Base-by-base conservation (phyloP, 2,113 vertebrate species). In the Trinectes maculatus region DNA sequence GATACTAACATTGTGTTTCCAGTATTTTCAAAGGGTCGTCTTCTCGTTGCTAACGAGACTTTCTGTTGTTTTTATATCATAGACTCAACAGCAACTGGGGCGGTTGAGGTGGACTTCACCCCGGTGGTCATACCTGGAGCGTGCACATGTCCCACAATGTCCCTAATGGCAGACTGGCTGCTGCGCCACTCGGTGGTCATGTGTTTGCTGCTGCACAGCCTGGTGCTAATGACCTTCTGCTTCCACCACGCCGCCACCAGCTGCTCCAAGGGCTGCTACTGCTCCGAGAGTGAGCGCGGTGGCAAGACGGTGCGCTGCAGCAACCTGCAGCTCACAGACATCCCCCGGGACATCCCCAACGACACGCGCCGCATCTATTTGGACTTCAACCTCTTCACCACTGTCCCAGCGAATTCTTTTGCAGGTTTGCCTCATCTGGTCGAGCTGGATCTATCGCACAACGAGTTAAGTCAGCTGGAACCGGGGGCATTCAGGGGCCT, bases 401-500 rank as follows among this genome's bases (percentile, higher is more conserved):
- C 92, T 0, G 88, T 99, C 58, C 97, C 97, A 6, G 83, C 87
- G 0, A 93, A 96, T 1, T 95, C 96, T 62, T 99, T 99, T 85
- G 89, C 62, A 55, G 91, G 95, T 63, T 91, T 99, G 79, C 91
- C 93, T 0, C 76, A 94, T 24, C 90, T 99, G 67, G 85, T 93
- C 57, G 96, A 99, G 82, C 90, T 99, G 81, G 97, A 99, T 57
- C 92, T 99, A 53, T 98, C 97, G 9, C 96, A 99, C 82, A 99
- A 99, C 0, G 78, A 90, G 68, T 90, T 99, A 34, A 77, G 79
- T 61, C 80, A 92, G 31, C 83, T 99, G 1, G 96, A 98, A 43
- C 89, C 90, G 0, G 95, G 94, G 0, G 95, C 97, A 0, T 97
- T 99, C 89, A 90, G 89, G 44, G 95, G 97, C 39, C 87, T 99